phyloP scores from a whole-genome alignment of 2,797 vertebrate species.

The Cirrhinus molitorella region DNA sequence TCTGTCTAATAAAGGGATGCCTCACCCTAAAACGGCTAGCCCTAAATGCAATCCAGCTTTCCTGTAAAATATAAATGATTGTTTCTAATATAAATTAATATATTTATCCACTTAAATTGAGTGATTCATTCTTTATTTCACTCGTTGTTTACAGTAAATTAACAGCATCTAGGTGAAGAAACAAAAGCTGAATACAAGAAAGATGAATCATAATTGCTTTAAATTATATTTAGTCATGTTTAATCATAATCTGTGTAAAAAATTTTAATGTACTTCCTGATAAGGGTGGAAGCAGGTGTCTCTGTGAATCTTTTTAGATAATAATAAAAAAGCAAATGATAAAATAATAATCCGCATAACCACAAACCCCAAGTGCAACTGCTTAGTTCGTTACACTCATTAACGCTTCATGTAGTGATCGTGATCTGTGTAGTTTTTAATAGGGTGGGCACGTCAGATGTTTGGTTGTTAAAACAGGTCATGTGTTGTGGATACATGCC shows the following conservation, averaged over 20 bases:
- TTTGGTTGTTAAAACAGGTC: too few species aligned
- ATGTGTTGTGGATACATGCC: too few species aligned
- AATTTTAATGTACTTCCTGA: not conserved
- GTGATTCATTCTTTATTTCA: not conserved
- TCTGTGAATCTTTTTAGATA: not conserved
- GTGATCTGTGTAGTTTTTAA: not conserved
- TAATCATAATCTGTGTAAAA: too few species aligned
- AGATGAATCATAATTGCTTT: not conserved
- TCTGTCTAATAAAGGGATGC: not conserved
- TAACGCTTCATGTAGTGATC: not conserved
- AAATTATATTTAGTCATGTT: not conserved
- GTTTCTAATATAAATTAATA: not conserved
- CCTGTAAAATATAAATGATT: not conserved
- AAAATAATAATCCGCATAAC: too few species aligned
- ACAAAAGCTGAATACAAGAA: not conserved
- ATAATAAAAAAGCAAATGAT: not conserved
- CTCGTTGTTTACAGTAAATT: not conserved
- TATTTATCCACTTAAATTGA: not conserved
- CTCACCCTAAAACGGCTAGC: not conserved
- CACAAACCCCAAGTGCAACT: not conserved
- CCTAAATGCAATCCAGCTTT: not conserved
- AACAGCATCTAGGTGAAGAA: not conserved
- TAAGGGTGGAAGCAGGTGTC: not conserved
- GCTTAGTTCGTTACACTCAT: not conserved
- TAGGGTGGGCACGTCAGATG: not conserved